A percentile compares a stretch with the other conserved stretches of the same genome.
Conservation (phyloP, 2,888 invertebrate species). For the Euproctis similis region DNA sequence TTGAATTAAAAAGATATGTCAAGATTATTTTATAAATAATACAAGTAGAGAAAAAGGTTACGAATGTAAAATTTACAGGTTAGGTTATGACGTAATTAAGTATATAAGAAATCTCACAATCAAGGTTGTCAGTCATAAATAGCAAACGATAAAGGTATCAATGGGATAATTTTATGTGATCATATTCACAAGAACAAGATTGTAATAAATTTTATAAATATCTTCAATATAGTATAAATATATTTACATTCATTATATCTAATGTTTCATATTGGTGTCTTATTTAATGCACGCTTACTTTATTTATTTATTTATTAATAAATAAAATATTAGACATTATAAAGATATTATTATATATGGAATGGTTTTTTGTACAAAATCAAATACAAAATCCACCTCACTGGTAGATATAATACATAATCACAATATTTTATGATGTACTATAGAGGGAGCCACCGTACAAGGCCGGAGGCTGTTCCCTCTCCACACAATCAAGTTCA, state of each 20-base stretch:
- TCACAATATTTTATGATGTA: constrained; percentile 56
- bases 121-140: constrained; percentile 47
- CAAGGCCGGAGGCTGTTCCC: constrained; percentile 6
- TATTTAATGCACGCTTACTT: constrained; percentile 69
- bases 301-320: constrained; percentile 49
- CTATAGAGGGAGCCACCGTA: constrained; percentile 17
- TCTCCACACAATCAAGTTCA: constrained; percentile 18
- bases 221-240: constrained; percentile 74
- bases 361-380: constrained; percentile 75
- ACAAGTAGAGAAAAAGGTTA: too few species aligned
- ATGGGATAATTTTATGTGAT: constrained; percentile 60
- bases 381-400: constrained; percentile 62
- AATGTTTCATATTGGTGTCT: constrained; percentile 73
- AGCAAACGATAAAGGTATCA: constrained; percentile 52
- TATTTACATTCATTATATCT: constrained; percentile 69
- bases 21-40: too few species aligned
- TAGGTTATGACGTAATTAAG: too few species aligned
- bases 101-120: constrained; percentile 38
- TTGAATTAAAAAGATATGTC: too few species aligned
- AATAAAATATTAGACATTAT: constrained; percentile 66
- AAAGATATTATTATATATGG: constrained; percentile 64
- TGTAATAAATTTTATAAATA: constrained; percentile 74
- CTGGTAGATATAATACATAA: constrained; percentile 59
- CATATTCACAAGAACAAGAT: constrained; percentile 72
- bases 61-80: too few species aligned